A percentile compares a stretch with the other conserved stretches of the same genome.
These are phyloP conservation scores for Nomada fucata DNA, from an alignment of 2,888 invertebrate species.

Conservation along the genomic window DNA sequence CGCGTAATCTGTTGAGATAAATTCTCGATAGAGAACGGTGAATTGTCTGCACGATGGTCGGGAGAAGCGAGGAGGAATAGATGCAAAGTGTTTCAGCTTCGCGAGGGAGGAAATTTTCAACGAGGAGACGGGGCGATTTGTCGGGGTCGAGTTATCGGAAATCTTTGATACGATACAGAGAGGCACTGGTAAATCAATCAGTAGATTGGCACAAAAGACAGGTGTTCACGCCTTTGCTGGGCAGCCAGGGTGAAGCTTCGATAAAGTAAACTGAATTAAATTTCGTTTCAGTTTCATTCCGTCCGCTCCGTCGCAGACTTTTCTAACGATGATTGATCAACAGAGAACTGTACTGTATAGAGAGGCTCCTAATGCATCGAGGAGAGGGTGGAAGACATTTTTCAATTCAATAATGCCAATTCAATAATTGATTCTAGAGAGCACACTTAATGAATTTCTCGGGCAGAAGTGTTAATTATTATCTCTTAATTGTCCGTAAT, in stretches of 20 bases:
- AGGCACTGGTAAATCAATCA: slow-evolving; percentile 39
- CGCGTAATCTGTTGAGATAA: background rate
- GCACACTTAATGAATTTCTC: too few species aligned
- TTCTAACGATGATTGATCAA: slow-evolving; percentile 49
- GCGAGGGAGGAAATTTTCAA: slow-evolving; percentile 16
- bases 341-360: background rate
- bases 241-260: slow-evolving; percentile 24
- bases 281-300: slow-evolving; percentile 25
- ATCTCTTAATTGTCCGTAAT: too few species aligned
- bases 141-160: slow-evolving; percentile 47
- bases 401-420: too few species aligned
- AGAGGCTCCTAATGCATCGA: background rate
- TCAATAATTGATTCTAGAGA: too few species aligned
- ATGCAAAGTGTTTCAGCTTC: background rate
- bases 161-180: slow-evolving; percentile 44
- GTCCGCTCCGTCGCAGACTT: background rate
- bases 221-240: slow-evolving; percentile 24
- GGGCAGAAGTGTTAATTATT: too few species aligned
- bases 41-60: background rate
- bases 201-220: slow-evolving; percentile 46
- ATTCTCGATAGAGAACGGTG: background rate
- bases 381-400: background rate
- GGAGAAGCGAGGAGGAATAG: too few species aligned
- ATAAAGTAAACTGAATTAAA: slow-evolving; percentile 53
- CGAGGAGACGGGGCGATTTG: slow-evolving; percentile 1